Evolutionary conservation across 2,888 invertebrate species (phyloP).

Genomic region (Cylindroiulus punctatus): DNA sequence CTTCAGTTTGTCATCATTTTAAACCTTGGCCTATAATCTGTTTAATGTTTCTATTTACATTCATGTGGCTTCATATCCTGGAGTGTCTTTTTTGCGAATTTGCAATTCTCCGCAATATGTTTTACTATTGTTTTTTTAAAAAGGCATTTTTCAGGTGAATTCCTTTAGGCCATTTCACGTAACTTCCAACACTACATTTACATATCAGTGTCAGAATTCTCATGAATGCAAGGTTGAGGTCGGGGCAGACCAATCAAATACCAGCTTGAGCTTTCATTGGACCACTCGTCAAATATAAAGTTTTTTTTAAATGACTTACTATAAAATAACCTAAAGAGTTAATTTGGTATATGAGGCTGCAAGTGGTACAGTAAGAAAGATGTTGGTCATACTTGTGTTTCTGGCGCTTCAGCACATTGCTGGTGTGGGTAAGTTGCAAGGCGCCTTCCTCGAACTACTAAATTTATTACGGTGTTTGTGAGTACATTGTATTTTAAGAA

Average conservation of each 20-base stretch:
- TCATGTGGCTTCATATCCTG: background rate
- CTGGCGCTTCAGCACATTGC: background rate
- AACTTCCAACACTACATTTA: background rate
- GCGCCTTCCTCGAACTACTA: background rate
- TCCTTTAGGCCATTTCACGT: background rate
- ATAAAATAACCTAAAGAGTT: background rate
- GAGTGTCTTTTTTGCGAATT: background rate
- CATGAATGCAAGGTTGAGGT: background rate
- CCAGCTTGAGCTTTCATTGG: background rate
- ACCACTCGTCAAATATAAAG: background rate
- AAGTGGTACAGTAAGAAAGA: background rate
- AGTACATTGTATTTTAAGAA: background rate
- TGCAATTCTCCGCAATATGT: background rate
- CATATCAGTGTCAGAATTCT: background rate
- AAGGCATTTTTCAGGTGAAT: background rate
- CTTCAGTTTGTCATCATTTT: background rate
- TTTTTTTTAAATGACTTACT: background rate
- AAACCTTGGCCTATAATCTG: constrained; percentile 1
- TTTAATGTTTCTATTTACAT: background rate
- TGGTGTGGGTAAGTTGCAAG: background rate
- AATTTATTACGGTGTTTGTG: background rate
- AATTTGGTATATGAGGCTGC: background rate
- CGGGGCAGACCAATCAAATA: constrained; percentile 1
- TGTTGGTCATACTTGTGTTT: background rate
- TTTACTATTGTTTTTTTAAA: background rate